Evolutionary conservation across 2,113 vertebrate genomes (phyloP), one percentile per base, ranked within the genome.

Genomic region (Crotalus viridis): DNA sequence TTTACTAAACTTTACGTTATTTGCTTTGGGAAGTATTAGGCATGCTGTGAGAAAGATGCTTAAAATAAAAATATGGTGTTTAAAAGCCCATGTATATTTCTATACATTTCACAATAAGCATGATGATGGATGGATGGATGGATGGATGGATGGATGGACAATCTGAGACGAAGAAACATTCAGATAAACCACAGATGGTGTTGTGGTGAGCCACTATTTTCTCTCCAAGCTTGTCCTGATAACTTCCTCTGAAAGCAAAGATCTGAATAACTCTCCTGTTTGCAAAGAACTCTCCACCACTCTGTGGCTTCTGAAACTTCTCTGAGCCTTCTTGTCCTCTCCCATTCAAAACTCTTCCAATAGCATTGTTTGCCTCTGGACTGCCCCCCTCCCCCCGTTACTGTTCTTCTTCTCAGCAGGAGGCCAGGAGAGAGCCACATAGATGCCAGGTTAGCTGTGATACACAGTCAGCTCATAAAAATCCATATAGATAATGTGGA

Each of bases 391-490:
- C 69, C 52, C 89, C n/a, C 91, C 24, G 54, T 12, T 81, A 48
- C 19, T 15, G 28, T 89, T 64, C 94, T 87, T 26, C 96, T 97
- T 95, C 59, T 90, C 93, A 95, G 94, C 57, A 97, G 93, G 43
- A 74, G 13, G n/a, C 13, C 64, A 74, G 59, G 22, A 64, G 87
- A 92, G 57, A 21, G 26, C 94, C 56, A 46, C 52, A 91, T 10
- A 64, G 54, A 87, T 93, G 86, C 54, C 88, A 94, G 55, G 93
- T 55, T 87, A 92, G 90, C 93, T 51, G 93, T 90, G 92, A 95
- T 28, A 90, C 93, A 91, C 61, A 61, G 52, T 51, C 91, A 96
- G 95, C 92, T 88, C 93, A 74, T 93, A 90, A 98, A 51, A 97
- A 94, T 89, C 54, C 91, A 93, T 85, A 85, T 48, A 52, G 92